Evolutionary conservation across 2,797 vertebrate species (phyloP), one percentile per base, ranked within the genome.

Genomic region (Thunnus albacares): DNA sequence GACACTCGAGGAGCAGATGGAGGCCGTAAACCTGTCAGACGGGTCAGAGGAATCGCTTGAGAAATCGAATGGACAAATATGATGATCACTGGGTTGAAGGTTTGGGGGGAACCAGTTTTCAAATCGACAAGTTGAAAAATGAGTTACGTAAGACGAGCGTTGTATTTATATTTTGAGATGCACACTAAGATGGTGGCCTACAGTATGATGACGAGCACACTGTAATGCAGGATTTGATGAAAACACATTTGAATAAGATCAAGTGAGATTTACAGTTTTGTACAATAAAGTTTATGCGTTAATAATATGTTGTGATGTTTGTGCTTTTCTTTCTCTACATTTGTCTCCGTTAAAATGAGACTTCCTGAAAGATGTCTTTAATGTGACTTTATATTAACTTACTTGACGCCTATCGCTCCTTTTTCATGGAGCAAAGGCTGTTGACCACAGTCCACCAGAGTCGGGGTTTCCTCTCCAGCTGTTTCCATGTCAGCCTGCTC

Each of bases 21-120:
- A 90, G 45, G 82, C 87, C 12, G 9, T 77, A 18, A 64, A 84
- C 71, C 83, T 93, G 53, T 90, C 90, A 2, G 85, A 93, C 0
- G 75, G 51, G 17, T 73, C 65, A 1, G 82, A 85, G 0, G 73
- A 83, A 41, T 67, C 73, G 3, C 64, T 73, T 57, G 65, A 24
- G 57, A 81, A 86, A 35, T 51, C 87, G 59, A 92, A 92, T 6
- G 88, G 91, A 85, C 86, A 77, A 64, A 85, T 89, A 76, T 92
- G 81, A 92, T 69, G 81, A 92, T 69, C 15, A 24, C 30, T 3
- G 2, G 0, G 28, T 14, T 18, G 43, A 63, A 8, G 14, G 17
- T 53, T 18, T 18, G 28, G 4, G 41, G 41, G 49, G 4, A 51
- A 3, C 7, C 22, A 5, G 13, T 52, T 73, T 69, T 47, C 4